Conservation (phyloP, 2,113 vertebrate species). For the Psophia crepitans region DNA sequence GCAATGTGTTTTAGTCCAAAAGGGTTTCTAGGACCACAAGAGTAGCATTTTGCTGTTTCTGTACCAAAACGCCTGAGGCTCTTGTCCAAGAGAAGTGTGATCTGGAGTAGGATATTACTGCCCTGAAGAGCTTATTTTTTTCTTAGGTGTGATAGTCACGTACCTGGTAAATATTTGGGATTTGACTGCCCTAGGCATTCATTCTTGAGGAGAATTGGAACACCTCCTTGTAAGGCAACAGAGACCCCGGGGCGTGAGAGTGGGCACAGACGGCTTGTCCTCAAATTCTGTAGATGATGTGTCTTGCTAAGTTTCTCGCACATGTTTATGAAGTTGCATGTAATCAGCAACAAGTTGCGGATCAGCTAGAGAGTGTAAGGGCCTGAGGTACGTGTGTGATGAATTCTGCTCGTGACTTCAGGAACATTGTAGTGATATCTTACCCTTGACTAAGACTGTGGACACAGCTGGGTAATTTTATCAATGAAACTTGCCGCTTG, state of each 20-base stretch:
- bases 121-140: neutral
- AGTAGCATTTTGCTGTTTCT: neutral
- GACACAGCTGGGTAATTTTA: neutral
- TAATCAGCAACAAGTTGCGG: neutral
- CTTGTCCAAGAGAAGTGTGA: neutral
- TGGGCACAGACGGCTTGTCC: neutral
- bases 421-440: neutral
- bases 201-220: neutral
- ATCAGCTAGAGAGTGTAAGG: neutral
- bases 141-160: neutral
- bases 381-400: neutral
- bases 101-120: neutral
- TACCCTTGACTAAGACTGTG: neutral
- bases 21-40: neutral
- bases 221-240: neutral
- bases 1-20: neutral
- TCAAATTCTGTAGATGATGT: neutral
- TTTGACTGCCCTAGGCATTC: neutral
- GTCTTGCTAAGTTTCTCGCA: neutral
- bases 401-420: accelerated
- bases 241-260: neutral
- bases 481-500: neutral
- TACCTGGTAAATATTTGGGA: neutral
- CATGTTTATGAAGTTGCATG: accelerated
- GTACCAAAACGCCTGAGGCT: neutral